Percentiles rank a stretch among this genome's conserved stretches.
Evolutionary conservation across 2,797 vertebrate species (phyloP).

Genomic region (Syngnathus acus): DNA sequence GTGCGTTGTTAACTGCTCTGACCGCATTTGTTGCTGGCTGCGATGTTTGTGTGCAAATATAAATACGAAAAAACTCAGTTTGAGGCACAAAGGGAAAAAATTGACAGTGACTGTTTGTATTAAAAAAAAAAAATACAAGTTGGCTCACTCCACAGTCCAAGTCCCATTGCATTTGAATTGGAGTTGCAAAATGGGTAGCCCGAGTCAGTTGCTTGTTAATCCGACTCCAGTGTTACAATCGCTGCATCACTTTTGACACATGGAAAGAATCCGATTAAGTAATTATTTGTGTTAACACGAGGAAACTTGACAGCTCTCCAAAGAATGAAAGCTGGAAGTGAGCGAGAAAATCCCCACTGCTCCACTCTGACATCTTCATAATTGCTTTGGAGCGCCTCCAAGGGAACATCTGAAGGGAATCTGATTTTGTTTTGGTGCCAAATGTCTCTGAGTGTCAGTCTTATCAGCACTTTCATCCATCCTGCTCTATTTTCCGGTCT

Average conservation of each 20-base stretch:
- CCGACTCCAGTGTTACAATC: neutral
- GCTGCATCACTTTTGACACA: neutral
- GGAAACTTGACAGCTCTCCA: constrained; percentile 9
- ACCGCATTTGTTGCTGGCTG: too few relatives aligned
- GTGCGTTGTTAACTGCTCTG: too few relatives aligned
- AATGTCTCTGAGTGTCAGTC: constrained; percentile 53
- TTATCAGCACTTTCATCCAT: constrained; percentile 71
- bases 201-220: neutral
- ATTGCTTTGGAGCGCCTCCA: constrained; percentile 50
- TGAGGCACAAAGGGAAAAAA: neutral
- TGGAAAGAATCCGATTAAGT: neutral
- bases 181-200: neutral
- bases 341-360: constrained; percentile 25
- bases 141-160: neutral
- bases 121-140: neutral
- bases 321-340: constrained; percentile 23
- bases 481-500: constrained; percentile 59
- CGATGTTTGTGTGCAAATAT: too few relatives aligned
- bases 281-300: constrained; percentile 3
- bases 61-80: neutral
- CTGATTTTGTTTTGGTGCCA: constrained; percentile 54
- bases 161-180: neutral
- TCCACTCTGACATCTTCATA: constrained; percentile 21
- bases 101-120: neutral
- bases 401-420: constrained; percentile 51